Base-by-base conservation (phyloP, 1,140 invertebrate species). In the Phthorimaea operculella region DNA sequence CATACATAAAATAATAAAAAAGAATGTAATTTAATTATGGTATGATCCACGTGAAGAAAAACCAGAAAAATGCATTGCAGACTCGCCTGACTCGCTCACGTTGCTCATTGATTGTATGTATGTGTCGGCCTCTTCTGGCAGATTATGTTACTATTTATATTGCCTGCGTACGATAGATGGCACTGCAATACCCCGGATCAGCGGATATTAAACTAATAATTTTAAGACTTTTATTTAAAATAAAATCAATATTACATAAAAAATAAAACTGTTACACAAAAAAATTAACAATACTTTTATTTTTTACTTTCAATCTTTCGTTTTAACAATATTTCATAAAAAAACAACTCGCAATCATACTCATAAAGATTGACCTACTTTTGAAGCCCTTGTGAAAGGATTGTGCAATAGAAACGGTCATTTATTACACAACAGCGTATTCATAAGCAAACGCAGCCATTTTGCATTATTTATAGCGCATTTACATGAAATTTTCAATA, bases 381-480 rank as follows among this genome's bases (percentile, higher is more conserved):
- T 80, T 64, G 63, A 69, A 83, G 82, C 79, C 79, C 82, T 85
- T 85, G 82, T 83, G 82, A 85, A 85, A 85, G 79, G 78, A 85
- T 85, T 85, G 79, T 83, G 82, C 79, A 85, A 85, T 79, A 82
- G 79, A 85, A 85, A 83, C 82, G 82, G 81, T 80, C 79, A 85
- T 85, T 85, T 83, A 83, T 85, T 83, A 85, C 79, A 82, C 82
- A 85, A 85, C 70, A 74, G 62, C 68, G 74, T 81, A 82, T 79
- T 81, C 81, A 85, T 79, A 79, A 81, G 74, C 78, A 77, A 81
- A 79, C 76, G 64, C 68, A 82, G 75, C 74, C 60, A 80, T 82
- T 84, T 79, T 75, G 70, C 65, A 72, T 75, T 28, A 28, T 28
- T 28, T 28, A 28, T 28, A 28, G 21, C 21, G 21, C 68, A 76